These are phyloP conservation scores for human (Homo sapiens) DNA, from an alignment of 2,113 vertebrate species.

Conservation along the genomic window DNA sequence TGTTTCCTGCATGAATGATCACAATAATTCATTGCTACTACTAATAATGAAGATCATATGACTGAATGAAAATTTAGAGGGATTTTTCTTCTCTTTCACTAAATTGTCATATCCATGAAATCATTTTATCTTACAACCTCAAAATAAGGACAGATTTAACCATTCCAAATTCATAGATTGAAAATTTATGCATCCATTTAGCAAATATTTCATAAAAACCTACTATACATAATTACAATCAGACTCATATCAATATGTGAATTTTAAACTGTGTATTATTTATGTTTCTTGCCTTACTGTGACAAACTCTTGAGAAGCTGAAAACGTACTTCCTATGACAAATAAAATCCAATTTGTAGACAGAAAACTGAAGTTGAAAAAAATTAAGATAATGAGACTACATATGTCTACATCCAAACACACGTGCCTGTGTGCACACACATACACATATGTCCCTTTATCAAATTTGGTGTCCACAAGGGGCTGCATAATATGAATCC, in stretches of 20 bases:
- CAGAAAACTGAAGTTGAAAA: neutral
- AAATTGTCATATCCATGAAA: neutral
- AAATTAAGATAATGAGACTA: neutral
- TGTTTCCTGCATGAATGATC: neutral
- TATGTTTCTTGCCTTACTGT: neutral
- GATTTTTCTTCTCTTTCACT: neutral
- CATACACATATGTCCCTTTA: neutral
- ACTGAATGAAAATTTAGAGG: neutral
- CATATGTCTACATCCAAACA: neutral
- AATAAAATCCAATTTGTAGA: constrained; percentile 9
- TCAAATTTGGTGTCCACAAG: neutral
- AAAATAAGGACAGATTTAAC: neutral
- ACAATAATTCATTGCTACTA: neutral
- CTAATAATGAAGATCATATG: constrained; percentile 1
- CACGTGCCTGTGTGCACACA: no score
- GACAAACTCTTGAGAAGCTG: neutral
- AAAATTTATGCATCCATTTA: neutral
- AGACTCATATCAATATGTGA: neutral
- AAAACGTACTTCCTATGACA: neutral
- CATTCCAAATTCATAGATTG: neutral
- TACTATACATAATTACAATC: neutral
- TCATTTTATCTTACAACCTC: neutral
- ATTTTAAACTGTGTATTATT: neutral
- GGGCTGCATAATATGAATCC: neutral
- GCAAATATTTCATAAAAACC: neutral